Evolutionary conservation across 1,140 invertebrate genomes (phyloP).

Genomic region (Brachionus manjavacas): DNA sequence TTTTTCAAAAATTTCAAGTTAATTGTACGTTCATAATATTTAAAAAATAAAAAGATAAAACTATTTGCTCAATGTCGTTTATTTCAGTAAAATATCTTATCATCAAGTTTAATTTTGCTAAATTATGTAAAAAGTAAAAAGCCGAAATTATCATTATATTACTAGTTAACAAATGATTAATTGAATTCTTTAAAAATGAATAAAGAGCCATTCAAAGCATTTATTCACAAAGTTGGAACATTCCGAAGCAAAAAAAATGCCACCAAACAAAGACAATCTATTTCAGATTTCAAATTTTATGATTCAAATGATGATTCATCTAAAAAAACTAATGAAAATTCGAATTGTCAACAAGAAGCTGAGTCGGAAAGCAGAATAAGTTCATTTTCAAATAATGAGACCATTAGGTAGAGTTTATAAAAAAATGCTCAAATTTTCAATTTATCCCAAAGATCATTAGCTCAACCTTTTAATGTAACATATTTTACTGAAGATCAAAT

Average conservation of each 20-base stretch:
- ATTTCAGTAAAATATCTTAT: neutral
- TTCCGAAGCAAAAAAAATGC: slow-evolving; percentile 35
- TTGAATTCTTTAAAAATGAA: neutral
- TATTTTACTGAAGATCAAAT: neutral
- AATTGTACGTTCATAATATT: no score
- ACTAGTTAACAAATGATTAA: slow-evolving; percentile 1
- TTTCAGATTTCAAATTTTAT: neutral
- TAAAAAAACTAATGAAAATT: neutral
- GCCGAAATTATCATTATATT: neutral
- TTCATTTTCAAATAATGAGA: neutral
- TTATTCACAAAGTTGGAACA: slow-evolving; percentile 36
- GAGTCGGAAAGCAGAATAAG: neutral
- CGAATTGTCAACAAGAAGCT: neutral
- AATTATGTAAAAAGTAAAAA: neutral
- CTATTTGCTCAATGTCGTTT: neutral
- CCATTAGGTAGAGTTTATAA: neutral
- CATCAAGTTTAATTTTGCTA: neutral
- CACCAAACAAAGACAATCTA: neutral
- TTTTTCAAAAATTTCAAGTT: no score
- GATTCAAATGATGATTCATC: neutral
- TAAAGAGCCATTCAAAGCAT: slow-evolving; percentile 37
- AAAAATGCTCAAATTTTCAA: neutral
- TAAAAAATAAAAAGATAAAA: neutral
- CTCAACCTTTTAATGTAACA: neutral
- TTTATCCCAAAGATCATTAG: neutral